Evolutionary conservation across 2,888 invertebrate species (phyloP).

Genomic region (Ophion obscuratus): DNA sequence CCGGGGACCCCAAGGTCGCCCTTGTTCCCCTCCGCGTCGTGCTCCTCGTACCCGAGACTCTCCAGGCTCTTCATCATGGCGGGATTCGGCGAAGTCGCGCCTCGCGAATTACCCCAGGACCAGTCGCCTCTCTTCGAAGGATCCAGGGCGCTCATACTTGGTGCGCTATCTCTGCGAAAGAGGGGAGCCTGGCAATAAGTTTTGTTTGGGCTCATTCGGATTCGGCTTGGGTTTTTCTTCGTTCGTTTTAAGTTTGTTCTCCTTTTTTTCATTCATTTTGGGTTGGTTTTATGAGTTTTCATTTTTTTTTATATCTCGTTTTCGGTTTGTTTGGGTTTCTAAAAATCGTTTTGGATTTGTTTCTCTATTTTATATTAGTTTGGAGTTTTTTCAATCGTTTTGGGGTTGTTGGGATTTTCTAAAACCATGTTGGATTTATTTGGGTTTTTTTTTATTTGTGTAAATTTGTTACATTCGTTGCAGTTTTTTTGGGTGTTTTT

Average conservation of each 20-base stretch:
- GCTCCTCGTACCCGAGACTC: slow-evolving; percentile 65
- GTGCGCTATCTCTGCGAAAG: neutral
- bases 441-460: neutral
- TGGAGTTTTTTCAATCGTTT: neutral
- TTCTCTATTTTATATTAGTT: neutral
- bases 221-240: neutral
- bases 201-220: neutral
- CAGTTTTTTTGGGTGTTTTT: too few relatives aligned
- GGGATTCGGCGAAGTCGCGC: slow-evolving; percentile 72
- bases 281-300: neutral
- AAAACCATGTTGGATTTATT: neutral
- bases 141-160: slow-evolving; percentile 65
- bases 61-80: slow-evolving; percentile 82
- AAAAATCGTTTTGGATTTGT: neutral
- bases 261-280: neutral
- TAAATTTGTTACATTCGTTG: neutral
- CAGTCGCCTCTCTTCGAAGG: slow-evolving; percentile 31
- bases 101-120: slow-evolving; percentile 53
- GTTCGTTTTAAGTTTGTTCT: neutral
- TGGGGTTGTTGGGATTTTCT: neutral
- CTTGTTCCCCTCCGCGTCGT: neutral
- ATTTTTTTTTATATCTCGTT: too few relatives aligned
- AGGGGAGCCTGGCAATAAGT: neutral
- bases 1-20: neutral
- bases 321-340: neutral